These are phyloP conservation scores for Yponomeuta cagnagella DNA, from an alignment of 2,888 invertebrate genomes.

Conservation along the genomic window DNA sequence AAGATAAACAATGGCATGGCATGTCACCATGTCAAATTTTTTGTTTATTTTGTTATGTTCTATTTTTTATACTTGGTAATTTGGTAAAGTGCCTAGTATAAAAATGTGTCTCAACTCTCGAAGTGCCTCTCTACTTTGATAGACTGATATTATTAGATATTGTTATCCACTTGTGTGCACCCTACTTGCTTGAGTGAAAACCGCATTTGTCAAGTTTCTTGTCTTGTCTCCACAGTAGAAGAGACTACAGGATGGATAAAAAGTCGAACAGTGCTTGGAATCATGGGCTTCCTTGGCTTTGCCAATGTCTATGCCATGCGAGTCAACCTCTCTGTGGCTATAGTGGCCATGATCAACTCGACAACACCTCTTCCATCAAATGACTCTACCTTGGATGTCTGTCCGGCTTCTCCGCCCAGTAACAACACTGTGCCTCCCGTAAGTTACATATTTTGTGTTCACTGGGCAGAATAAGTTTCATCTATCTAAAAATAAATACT, in stretches of 20 bases:
- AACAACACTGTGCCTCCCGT: slow-evolving; percentile 61
- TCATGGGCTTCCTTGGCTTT: slow-evolving; percentile 91
- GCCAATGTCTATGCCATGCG: slow-evolving; percentile 93
- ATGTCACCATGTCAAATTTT: too few species aligned
- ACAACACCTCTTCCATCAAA: slow-evolving; percentile 77
- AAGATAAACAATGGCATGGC: too few species aligned
- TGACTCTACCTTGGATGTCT: slow-evolving; percentile 77
- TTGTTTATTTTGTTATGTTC: too few species aligned
- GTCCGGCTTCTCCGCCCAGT: slow-evolving; percentile 62
- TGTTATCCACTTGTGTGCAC: too few species aligned
- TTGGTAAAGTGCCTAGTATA: too few species aligned
- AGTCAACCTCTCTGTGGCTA: slow-evolving; percentile 93
- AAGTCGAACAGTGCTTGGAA: slow-evolving; percentile 84
- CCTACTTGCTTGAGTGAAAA: too few species aligned
- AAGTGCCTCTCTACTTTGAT: too few species aligned
- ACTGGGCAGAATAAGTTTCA: background rate
- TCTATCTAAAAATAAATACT: too few species aligned
- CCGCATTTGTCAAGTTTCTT: too few species aligned
- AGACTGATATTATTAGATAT: too few species aligned
- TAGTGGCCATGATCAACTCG: slow-evolving; percentile 94
- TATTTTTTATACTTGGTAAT: too few species aligned
- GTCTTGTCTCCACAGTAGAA: slow-evolving; percentile 45
- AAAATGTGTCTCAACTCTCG: too few species aligned
- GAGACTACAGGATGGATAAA: slow-evolving; percentile 82
- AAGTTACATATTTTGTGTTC: slow-evolving; percentile 28